A percentile compares a stretch with the other conserved stretches of the same genome.
Conservation (phyloP, 1,140 invertebrate species). For the Coboldia fuscipes region DNA sequence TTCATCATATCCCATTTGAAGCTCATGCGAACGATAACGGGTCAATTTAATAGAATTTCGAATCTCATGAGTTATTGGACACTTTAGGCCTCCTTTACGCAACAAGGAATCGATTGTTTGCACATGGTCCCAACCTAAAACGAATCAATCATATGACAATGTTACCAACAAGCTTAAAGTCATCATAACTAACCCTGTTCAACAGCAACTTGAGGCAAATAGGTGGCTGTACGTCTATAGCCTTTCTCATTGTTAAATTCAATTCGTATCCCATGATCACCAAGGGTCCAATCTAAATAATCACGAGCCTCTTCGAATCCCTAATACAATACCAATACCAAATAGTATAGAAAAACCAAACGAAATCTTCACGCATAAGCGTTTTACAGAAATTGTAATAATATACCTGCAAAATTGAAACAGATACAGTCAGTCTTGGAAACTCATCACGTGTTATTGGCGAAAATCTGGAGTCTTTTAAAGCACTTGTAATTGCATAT, state of each 20-base stretch:
- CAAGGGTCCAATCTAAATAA: conserved; percentile 95
- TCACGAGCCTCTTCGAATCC: conserved; percentile 85
- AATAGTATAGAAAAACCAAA: no score
- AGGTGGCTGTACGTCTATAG: conserved; percentile 87
- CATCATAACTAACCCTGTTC: conserved; percentile 64
- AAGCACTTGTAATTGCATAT: conserved; percentile 93
- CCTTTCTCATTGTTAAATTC: conserved; percentile 94
- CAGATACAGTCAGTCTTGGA: conserved; percentile 76
- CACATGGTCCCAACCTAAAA: conserved; percentile 82
- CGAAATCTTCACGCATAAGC: no score
- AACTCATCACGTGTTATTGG: conserved; percentile 91
- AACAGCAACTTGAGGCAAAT: conserved; percentile 88
- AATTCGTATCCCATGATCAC: conserved; percentile 92
- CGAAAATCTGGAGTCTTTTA: conserved; percentile 91
- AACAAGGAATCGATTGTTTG: conserved; percentile 96
- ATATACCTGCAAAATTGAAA: conserved; percentile 58
- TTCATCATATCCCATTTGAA: conserved; percentile 21
- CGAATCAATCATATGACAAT: neutral
- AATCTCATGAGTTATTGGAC: conserved; percentile 68
- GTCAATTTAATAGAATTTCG: conserved; percentile 79
- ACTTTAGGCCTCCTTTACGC: conserved; percentile 91
- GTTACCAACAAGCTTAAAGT: conserved; percentile 1
- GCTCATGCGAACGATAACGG: conserved; percentile 59
- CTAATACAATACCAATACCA: neutral
- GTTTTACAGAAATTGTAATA: conserved; percentile 1